These are phyloP conservation scores for Gallirallus australis DNA, from an alignment of 2,797 vertebrate genomes.

Conservation along the genomic window DNA sequence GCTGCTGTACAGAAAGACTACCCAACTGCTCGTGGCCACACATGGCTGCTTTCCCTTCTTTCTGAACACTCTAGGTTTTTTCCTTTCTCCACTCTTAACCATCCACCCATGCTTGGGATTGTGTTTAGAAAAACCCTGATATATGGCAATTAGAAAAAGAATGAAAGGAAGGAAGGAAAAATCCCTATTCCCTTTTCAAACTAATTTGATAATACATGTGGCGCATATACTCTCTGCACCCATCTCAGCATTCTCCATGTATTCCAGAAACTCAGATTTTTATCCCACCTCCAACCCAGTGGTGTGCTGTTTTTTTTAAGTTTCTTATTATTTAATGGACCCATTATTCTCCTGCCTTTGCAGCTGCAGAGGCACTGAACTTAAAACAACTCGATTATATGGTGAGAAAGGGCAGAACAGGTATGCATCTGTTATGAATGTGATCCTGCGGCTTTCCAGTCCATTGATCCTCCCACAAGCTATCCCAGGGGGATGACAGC, in stretches of 20 bases:
- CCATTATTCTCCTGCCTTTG: background rate
- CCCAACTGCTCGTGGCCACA: background rate
- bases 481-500: background rate
- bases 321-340: background rate
- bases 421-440: background rate
- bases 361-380: background rate
- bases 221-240: background rate
- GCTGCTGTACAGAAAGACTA: background rate
- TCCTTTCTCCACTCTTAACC: background rate
- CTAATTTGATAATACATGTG: background rate
- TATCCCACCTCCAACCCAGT: background rate
- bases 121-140: background rate
- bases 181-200: background rate
- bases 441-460: background rate
- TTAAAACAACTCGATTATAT: background rate
- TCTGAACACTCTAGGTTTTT: background rate
- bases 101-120: background rate
- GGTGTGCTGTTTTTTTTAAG: background rate
- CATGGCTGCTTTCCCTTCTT: background rate
- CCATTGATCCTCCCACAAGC: background rate
- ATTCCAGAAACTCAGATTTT: background rate
- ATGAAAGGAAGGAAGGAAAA: background rate
- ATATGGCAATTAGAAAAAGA: background rate
- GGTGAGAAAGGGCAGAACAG: background rate
- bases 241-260: background rate